Conservation (phyloP, 1,140 invertebrate genomes). For the Lasioglossum baleicum region DNA sequence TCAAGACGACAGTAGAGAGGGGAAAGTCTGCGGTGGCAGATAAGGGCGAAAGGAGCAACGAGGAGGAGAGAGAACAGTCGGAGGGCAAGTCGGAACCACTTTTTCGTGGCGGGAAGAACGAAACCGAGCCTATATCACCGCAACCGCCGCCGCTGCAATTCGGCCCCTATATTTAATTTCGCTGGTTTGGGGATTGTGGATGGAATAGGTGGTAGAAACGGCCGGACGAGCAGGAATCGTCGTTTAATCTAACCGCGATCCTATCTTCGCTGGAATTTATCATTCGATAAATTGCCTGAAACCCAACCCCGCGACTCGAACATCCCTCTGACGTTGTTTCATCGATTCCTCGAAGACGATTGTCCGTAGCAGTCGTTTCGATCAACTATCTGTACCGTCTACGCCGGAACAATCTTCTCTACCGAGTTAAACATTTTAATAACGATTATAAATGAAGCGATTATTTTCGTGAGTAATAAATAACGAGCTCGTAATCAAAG, state of each 20-base stretch:
- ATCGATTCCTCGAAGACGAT: slow-evolving; percentile 35
- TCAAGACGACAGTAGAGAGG: slow-evolving; percentile 63
- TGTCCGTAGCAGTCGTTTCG: background rate
- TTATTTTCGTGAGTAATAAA: too few species aligned
- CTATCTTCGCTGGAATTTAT: slow-evolving; percentile 79
- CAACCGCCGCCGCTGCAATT: slow-evolving; percentile 73
- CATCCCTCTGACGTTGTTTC: slow-evolving; percentile 12
- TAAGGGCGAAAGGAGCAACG: slow-evolving; percentile 67
- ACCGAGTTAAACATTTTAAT: too few species aligned
- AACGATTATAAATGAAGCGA: too few species aligned
- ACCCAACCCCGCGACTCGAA: background rate
- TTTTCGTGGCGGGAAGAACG: slow-evolving; percentile 22
- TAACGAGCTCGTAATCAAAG: too few species aligned
- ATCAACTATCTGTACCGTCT: too few species aligned
- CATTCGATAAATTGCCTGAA: slow-evolving; percentile 78
- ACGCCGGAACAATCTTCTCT: too few species aligned
- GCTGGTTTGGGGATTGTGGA: slow-evolving; percentile 59
- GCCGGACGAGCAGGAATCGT: slow-evolving; percentile 70
- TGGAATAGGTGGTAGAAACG: slow-evolving; percentile 56
- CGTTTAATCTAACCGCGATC: slow-evolving; percentile 80
- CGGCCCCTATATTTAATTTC: slow-evolving; percentile 79
- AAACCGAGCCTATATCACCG: slow-evolving; percentile 62
- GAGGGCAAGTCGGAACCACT: slow-evolving; percentile 35
- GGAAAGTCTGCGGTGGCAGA: slow-evolving; percentile 73
- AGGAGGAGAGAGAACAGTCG: background rate